phyloP scores from a whole-genome alignment of 1,140 invertebrate species.

The Asbolus verrucosus region DNA sequence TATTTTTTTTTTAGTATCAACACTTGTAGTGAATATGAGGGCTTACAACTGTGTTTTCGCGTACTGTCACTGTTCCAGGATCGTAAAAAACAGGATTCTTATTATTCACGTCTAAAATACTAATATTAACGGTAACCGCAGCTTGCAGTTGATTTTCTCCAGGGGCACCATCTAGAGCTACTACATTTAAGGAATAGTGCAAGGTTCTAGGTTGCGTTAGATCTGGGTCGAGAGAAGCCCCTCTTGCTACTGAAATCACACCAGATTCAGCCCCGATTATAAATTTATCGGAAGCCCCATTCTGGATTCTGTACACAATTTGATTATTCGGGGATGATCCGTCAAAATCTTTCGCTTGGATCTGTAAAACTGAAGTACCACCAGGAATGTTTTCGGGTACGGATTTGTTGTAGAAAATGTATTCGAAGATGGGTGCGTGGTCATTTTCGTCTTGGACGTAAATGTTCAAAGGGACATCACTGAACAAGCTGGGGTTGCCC shows the following conservation, averaged over 20 bases:
- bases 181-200: slow-evolving; percentile 75
- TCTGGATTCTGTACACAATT: slow-evolving; percentile 88
- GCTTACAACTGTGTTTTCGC: slow-evolving; percentile 82
- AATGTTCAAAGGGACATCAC: slow-evolving; percentile 80
- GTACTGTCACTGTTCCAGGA: slow-evolving; percentile 74
- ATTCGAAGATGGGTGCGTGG: slow-evolving; percentile 84
- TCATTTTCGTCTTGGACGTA: slow-evolving; percentile 92
- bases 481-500: slow-evolving; percentile 80
- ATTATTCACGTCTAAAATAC: slow-evolving; percentile 92
- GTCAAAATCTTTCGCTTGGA: slow-evolving; percentile 86
- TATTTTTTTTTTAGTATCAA: no score
- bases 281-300: slow-evolving; percentile 92
- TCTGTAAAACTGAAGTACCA: slow-evolving; percentile 83
- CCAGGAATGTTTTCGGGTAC: slow-evolving; percentile 86
- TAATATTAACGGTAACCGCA: slow-evolving; percentile 83
- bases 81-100: slow-evolving; percentile 83
- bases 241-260: slow-evolving; percentile 85
- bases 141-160: slow-evolving; percentile 81
- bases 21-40: no score
- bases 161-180: slow-evolving; percentile 89
- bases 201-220: slow-evolving; percentile 80
- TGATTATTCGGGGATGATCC: slow-evolving; percentile 88
- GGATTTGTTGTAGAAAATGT: slow-evolving; percentile 77
- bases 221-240: slow-evolving; percentile 90
- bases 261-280: slow-evolving; percentile 87